A percentile compares a stretch with the other conserved stretches of the same genome.
Conservation (phyloP, 2,888 invertebrate genomes). For the Drosophila mayaguana region DNA sequence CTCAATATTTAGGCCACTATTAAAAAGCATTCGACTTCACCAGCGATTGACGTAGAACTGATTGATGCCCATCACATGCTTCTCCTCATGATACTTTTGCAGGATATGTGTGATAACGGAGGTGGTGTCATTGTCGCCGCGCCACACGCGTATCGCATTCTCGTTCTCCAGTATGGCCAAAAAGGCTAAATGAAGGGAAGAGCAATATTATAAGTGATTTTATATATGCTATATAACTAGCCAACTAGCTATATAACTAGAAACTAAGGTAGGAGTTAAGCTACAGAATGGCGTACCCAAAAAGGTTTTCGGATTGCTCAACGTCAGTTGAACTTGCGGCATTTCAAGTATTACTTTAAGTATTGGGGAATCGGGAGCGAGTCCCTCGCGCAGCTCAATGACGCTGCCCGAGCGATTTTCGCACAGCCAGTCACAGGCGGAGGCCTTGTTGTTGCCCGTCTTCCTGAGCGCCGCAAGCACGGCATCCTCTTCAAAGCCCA, state of each 20-base stretch:
- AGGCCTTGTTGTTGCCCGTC: conserved; percentile 88
- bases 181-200: conserved; percentile 86
- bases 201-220: background rate
- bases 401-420: conserved; percentile 87
- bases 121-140: conserved; percentile 89
- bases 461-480: conserved; percentile 87
- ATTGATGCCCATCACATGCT: conserved; percentile 87
- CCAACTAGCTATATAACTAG: too few species aligned
- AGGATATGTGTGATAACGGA: conserved; percentile 89
- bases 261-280: too few species aligned
- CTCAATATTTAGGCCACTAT: conserved; percentile 68
- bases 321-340: conserved; percentile 88
- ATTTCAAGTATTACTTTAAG: conserved; percentile 88
- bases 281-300: too few species aligned
- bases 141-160: conserved; percentile 88
- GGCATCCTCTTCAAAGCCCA: conserved; percentile 88
- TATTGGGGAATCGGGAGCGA: conserved; percentile 87
- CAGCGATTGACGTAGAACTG: conserved; percentile 84
- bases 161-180: conserved; percentile 89
- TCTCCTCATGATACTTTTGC: conserved; percentile 88
- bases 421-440: conserved; percentile 89
- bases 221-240: background rate
- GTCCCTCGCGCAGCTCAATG: conserved; percentile 87
- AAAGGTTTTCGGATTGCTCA: conserved; percentile 88
- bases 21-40: conserved; percentile 53